A percentile compares a stretch with the other conserved stretches of the same genome.
These are phyloP conservation scores for Daphoenositta chrysoptera DNA, from an alignment of 2,113 vertebrate genomes.

Conservation along the genomic window DNA sequence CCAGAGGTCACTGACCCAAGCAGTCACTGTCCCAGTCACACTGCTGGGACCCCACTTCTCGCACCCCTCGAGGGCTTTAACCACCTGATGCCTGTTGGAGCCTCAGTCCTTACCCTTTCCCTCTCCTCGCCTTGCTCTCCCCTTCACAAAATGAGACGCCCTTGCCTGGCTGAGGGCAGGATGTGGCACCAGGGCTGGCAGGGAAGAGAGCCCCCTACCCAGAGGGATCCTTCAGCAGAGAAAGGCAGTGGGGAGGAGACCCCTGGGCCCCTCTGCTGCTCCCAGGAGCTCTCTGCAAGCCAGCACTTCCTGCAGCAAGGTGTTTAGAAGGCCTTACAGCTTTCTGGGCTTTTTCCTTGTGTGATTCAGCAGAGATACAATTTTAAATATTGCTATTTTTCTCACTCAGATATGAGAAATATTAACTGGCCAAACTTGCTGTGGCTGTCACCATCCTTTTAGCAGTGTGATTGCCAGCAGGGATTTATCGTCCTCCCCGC, in stretches of 20 bases:
- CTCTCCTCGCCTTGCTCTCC: not conserved
- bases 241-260: not conserved
- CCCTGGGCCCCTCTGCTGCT: not conserved
- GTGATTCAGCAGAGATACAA: not conserved
- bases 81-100: not conserved
- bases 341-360: not conserved
- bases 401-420: constrained; percentile 39
- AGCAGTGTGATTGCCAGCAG: not conserved
- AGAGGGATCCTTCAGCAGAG: not conserved
- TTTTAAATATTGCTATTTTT: constrained; percentile 45
- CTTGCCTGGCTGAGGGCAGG: not conserved
- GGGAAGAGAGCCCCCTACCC: not conserved
- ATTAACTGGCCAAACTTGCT: constrained; percentile 40
- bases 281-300: not conserved
- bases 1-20: not conserved
- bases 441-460: constrained; percentile 38
- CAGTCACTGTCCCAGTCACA: accelerated
- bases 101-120: accelerated
- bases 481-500: not conserved
- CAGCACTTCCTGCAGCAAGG: not conserved
- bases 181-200: not conserved
- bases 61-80: accelerated
- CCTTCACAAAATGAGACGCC: not conserved
- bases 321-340: not conserved
- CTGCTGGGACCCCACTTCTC: not conserved